phyloP scores from a whole-genome alignment of 1,140 invertebrate species.

The Pomacea maculata region DNA sequence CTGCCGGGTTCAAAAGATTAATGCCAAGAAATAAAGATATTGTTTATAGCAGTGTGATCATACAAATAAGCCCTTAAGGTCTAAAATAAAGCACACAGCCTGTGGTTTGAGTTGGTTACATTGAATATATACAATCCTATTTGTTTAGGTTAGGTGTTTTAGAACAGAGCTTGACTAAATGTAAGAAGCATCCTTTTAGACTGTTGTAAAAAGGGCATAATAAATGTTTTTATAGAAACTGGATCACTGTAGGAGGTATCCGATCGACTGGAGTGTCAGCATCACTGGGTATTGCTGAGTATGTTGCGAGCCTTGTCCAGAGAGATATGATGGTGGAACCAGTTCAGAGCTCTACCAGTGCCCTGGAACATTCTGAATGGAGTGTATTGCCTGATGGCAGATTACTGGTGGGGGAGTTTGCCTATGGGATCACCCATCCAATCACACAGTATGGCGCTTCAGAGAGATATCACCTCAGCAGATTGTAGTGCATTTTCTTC shows the following conservation, averaged over 20 bases:
- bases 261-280: constrained; percentile 53
- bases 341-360: constrained; percentile 1
- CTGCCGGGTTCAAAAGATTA: too few relatives aligned
- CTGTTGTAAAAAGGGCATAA: too few relatives aligned
- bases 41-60: too few relatives aligned
- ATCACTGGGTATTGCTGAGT: constrained; percentile 46
- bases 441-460: constrained; percentile 30
- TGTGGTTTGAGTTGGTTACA: too few relatives aligned
- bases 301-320: constrained; percentile 28
- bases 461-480: neutral
- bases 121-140: too few relatives aligned
- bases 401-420: constrained; percentile 25
- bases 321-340: constrained; percentile 36
- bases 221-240: constrained; percentile 33
- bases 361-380: constrained; percentile 25
- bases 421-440: constrained; percentile 41
- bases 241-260: constrained; percentile 54
- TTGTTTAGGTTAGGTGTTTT: too few relatives aligned
- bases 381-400: constrained; percentile 26
- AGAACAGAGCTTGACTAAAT: too few relatives aligned
- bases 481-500: neutral
- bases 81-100: too few relatives aligned
- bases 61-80: too few relatives aligned
- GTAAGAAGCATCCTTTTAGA: too few relatives aligned
- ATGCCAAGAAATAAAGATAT: too few relatives aligned